Evolutionary conservation across 2,113 vertebrate genomes (phyloP).

Genomic region (Microcebus lehilahytsara): DNA sequence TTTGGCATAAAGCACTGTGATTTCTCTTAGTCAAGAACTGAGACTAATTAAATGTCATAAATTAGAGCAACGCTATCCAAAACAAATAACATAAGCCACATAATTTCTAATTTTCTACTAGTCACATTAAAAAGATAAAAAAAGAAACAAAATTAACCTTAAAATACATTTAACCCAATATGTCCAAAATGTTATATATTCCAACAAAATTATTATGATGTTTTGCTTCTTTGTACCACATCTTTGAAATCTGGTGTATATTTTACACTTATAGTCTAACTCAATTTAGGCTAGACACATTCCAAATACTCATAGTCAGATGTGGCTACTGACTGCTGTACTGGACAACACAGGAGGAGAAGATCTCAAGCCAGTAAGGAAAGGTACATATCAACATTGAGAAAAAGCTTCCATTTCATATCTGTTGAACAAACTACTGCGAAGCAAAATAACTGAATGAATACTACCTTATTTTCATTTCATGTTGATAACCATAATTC

Average conservation of each 20-base stretch:
- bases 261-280: not conserved
- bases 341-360: not conserved
- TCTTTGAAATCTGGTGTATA: not conserved
- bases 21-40: slow-evolving; percentile 18
- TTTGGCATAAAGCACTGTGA: slow-evolving; percentile 3
- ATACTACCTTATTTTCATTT: slow-evolving; percentile 30
- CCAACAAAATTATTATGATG: not conserved
- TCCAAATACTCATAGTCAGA: not conserved
- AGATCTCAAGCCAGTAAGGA: not conserved
- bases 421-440: not conserved
- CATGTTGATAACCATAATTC: not conserved
- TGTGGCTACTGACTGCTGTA: not conserved
- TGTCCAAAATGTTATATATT: not conserved
- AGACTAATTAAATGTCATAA: slow-evolving; percentile 26
- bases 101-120: not conserved
- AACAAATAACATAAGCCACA: not conserved
- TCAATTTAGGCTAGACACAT: not conserved
- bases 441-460: not conserved
- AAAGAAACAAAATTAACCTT: not conserved
- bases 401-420: not conserved
- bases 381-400: not conserved
- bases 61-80: not conserved
- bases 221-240: not conserved
- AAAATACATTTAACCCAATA: not conserved
- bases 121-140: not conserved